These are phyloP conservation scores for Rhynchophorus ferrugineus DNA, from an alignment of 1,140 invertebrate genomes.

Conservation along the genomic window DNA sequence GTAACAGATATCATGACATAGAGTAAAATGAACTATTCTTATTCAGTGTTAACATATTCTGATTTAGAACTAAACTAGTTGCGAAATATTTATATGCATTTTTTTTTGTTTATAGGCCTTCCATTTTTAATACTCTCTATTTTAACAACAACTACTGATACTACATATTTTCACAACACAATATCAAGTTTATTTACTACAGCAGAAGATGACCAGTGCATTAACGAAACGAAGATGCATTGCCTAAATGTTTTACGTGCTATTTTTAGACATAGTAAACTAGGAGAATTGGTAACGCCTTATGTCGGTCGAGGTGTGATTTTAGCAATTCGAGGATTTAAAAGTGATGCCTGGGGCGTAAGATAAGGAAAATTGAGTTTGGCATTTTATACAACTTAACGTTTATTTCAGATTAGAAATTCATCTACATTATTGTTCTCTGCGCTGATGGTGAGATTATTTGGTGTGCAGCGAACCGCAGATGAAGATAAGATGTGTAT, in stretches of 20 bases:
- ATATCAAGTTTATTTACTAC: slow-evolving; percentile 52
- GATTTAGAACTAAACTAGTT: too few species aligned
- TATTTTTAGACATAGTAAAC: slow-evolving; percentile 65
- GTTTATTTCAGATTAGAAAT: slow-evolving; percentile 75
- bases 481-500: slow-evolving; percentile 63
- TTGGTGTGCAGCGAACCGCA: slow-evolving; percentile 76
- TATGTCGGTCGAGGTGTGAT: slow-evolving; percentile 67
- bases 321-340: slow-evolving; percentile 67
- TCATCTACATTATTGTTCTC: slow-evolving; percentile 79
- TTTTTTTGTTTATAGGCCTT: slow-evolving; percentile 17
- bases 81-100: too few species aligned
- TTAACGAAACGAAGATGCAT: slow-evolving; percentile 59
- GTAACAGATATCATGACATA: too few species aligned
- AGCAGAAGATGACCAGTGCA: slow-evolving; percentile 29
- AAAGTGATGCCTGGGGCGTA: slow-evolving; percentile 70
- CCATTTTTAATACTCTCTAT: slow-evolving; percentile 45
- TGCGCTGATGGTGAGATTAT: slow-evolving; percentile 77
- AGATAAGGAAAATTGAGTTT: slow-evolving; percentile 10
- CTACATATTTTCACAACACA: slow-evolving; percentile 51
- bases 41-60: too few species aligned
- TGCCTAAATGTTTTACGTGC: slow-evolving; percentile 79
- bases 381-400: neutral
- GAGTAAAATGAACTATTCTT: too few species aligned
- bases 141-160: slow-evolving; percentile 58
- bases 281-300: slow-evolving; percentile 63